A percentile compares a stretch with the other conserved stretches of the same genome.
phyloP scores from a whole-genome alignment of 2,888 invertebrate species.

The Phrixothrix hirtus region DNA sequence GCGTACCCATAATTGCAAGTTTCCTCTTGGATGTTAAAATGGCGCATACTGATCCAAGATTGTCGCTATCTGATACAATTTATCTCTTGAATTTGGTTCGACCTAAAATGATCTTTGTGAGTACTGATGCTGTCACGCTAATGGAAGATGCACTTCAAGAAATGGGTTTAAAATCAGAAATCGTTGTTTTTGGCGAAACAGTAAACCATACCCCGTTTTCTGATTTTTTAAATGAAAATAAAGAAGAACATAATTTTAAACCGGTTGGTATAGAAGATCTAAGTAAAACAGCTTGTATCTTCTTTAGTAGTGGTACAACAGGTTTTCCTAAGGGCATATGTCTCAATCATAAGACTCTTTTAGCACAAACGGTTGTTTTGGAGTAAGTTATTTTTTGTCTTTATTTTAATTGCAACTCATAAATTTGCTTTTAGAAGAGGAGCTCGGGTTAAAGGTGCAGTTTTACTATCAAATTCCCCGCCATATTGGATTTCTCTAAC shows the following conservation, averaged over 20 bases:
- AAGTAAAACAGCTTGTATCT: constrained; percentile 32
- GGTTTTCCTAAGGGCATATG: constrained; percentile 51
- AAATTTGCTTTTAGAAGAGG: not conserved
- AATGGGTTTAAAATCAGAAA: constrained; percentile 18
- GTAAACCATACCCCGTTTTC: constrained; percentile 22
- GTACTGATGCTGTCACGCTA: constrained; percentile 22
- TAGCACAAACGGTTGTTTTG: not conserved
- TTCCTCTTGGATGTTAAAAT: constrained; percentile 50
- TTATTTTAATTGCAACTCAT: not conserved
- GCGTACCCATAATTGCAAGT: constrained; percentile 55
- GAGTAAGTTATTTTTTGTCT: not conserved
- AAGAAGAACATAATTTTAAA: constrained; percentile 29
- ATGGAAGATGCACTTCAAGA: constrained; percentile 30
- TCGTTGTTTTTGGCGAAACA: constrained; percentile 35
- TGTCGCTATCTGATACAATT: constrained; percentile 32
- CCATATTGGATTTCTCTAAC: constrained; percentile 46
- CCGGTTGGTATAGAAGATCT: constrained; percentile 23
- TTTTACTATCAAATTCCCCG: constrained; percentile 33
- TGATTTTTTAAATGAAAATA: constrained; percentile 37
- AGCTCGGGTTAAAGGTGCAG: not conserved
- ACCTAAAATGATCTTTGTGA: constrained; percentile 40
- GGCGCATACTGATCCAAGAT: constrained; percentile 30
- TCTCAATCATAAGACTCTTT: constrained; percentile 30
- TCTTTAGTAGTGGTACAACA: constrained; percentile 45
- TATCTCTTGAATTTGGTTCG: constrained; percentile 34